These are phyloP conservation scores for Stylophora pistillata DNA, from an alignment of 64 coral and sea anemone species.

Conservation along the genomic window DNA sequence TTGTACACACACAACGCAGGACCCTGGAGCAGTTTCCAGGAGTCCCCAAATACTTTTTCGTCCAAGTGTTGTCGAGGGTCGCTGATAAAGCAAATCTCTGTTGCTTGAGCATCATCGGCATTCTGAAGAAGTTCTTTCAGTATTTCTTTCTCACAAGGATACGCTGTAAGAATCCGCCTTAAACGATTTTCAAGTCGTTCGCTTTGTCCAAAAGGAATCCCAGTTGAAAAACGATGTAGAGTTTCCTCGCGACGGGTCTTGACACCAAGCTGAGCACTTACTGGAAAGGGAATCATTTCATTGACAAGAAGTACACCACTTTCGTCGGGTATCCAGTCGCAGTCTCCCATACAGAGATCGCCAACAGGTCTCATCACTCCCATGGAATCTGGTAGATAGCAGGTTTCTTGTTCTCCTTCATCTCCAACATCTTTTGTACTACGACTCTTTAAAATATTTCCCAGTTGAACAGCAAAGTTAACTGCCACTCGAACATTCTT, in stretches of 20 bases:
- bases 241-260: conserved; percentile 66
- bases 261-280: conserved; percentile 28
- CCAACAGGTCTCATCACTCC: conserved; percentile 15
- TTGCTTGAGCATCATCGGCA: conserved; percentile 92
- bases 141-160: conserved; percentile 81
- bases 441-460: not conserved
- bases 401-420: not conserved
- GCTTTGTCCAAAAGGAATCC: conserved; percentile 80
- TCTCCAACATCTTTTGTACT: not conserved
- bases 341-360: conserved; percentile 59
- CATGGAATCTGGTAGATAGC: conserved; percentile 55
- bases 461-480: conserved; percentile 21
- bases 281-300: not conserved
- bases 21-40: conserved; percentile 79
- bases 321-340: conserved; percentile 31
- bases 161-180: conserved; percentile 62
- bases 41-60: conserved; percentile 67
- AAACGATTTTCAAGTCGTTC: conserved; percentile 81
- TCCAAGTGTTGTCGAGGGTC: conserved; percentile 59
- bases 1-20: conserved; percentile 90
- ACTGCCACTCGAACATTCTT: conserved; percentile 16
- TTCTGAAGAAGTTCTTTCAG: conserved; percentile 96
- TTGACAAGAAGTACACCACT: not conserved
- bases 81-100: conserved; percentile 75
- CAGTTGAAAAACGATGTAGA: not conserved